Base-by-base conservation (phyloP, 2,113 vertebrate genomes). In the Tringa solitaria region DNA sequence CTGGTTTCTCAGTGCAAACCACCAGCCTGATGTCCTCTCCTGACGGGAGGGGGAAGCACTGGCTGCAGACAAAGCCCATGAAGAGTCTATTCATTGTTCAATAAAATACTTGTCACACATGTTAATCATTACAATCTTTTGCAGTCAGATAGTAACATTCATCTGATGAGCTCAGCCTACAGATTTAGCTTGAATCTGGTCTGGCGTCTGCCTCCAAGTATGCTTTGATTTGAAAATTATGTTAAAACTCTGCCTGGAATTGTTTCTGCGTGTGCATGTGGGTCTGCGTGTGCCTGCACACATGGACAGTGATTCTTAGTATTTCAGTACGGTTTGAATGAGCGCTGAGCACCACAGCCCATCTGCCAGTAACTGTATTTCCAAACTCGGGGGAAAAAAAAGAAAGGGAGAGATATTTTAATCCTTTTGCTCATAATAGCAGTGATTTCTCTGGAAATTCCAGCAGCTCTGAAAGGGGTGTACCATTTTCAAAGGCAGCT, bases 141-240 rank as follows among this genome's bases (percentile, higher is more conserved):
- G 63, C 82, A 93, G 84, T 82, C 53, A 87, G 91, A 91, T 53
- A 94, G 75, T 53, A 61, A 57, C 30, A 69, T 45, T 84, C 89
- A 83, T 90, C 78, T 76, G 93, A 95, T 93, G 93, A 97, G 87
- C 78, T 96, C 89, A 91, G 82, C 46, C 73, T 82, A 90, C 75
- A 91, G 91, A 93, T 95, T 87, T 91, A 97, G 84, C 90, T 85
- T 76, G 81, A 80, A 74, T 96, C 75, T 91, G 91, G 61, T 79
- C 84, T 94, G 90, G 87, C 46, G 30, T 95, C 82, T 94, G 84
- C 91, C 78, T 93, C 67, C 69, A 91, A 95, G 87, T 94, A 94
- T 94, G 92, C 89, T 95, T 95, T 89, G 87, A 84, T 95, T 95
- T 95, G 73, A 92, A 88, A 89, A 89, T 89, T 37, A 65, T 1